Evolutionary conservation across 1,140 invertebrate species (phyloP).

Genomic region (Xylocopa sonorina): DNA sequence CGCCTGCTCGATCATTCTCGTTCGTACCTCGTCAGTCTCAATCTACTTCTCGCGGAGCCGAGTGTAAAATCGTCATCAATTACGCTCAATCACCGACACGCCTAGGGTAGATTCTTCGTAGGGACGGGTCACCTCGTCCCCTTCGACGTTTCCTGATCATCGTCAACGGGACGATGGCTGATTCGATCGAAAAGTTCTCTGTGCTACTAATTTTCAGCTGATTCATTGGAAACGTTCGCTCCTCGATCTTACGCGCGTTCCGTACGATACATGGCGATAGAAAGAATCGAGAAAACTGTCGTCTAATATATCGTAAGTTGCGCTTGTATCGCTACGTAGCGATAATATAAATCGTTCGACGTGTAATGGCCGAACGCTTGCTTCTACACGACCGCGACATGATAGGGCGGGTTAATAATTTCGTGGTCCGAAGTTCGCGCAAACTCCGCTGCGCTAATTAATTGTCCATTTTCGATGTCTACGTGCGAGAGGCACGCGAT

Average conservation of each 20-base stretch:
- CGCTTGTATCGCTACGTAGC: not conserved
- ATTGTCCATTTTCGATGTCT: constrained; percentile 42
- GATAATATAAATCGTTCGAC: constrained; percentile 41
- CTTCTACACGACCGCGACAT: constrained; percentile 17
- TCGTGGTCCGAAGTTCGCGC: constrained; percentile 44
- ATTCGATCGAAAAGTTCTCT: too few relatives aligned
- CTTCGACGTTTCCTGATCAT: not conserved
- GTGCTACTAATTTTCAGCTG: too few relatives aligned
- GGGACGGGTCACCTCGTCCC: too few relatives aligned
- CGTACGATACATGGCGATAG: too few relatives aligned
- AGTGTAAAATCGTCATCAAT: constrained; percentile 5
- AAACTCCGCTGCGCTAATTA: constrained; percentile 48
- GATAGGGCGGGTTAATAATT: constrained; percentile 59
- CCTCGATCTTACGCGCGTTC: too few relatives aligned
- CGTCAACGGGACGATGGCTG: constrained; percentile 1
- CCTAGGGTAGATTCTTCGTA: not conserved
- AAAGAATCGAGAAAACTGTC: too few relatives aligned
- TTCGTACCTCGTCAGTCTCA: not conserved
- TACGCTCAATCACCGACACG: not conserved
- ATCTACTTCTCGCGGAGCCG: not conserved
- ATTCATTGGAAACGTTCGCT: too few relatives aligned
- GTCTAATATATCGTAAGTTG: too few relatives aligned
- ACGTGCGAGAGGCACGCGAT: not conserved
- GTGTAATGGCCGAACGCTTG: constrained; percentile 42
- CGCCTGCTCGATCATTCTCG: not conserved